A percentile compares a stretch with the other conserved stretches of the same genome.
phyloP scores from a whole-genome alignment of 2,888 invertebrate species.

The Sepioteuthis lessoniana region DNA sequence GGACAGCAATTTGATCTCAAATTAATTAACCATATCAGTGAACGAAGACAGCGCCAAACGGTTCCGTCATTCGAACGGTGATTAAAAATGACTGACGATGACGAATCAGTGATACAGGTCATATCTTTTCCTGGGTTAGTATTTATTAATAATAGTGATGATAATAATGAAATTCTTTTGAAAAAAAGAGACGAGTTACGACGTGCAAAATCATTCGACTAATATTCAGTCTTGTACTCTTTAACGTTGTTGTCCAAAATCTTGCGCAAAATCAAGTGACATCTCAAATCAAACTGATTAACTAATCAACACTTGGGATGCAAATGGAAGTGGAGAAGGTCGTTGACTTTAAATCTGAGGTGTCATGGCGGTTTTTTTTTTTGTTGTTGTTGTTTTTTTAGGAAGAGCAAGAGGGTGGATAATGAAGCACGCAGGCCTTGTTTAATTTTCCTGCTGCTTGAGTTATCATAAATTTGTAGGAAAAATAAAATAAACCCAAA shows the following conservation, averaged over 20 bases:
- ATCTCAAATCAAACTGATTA: not conserved
- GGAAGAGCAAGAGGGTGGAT: too few species aligned
- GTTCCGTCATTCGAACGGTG: not conserved
- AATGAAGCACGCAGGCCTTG: too few species aligned
- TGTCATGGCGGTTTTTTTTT: too few species aligned
- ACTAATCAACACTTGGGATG: not conserved
- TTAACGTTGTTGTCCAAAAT: not conserved
- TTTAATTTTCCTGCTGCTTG: too few species aligned
- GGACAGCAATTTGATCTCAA: not conserved
- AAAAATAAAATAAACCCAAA: too few species aligned
- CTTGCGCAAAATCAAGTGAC: not conserved
- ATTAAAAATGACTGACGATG: not conserved
- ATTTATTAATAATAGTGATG: not conserved
- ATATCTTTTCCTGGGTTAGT: not conserved
- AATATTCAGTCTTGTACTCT: not conserved
- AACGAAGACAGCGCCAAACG: not conserved
- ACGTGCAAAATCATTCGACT: not conserved
- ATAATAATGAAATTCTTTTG: too few species aligned
- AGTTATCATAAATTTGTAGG: too few species aligned
- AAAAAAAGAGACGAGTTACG: not conserved
- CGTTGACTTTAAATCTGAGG: too few species aligned
- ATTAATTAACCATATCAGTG: not conserved
- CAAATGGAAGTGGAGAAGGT: not conserved
- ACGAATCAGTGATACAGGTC: not conserved
- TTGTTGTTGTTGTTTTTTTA: too few species aligned